Evolutionary conservation across 2,797 vertebrate genomes (phyloP), one percentile per base, ranked within the genome.

Genomic region (Coregonus sp.): DNA sequence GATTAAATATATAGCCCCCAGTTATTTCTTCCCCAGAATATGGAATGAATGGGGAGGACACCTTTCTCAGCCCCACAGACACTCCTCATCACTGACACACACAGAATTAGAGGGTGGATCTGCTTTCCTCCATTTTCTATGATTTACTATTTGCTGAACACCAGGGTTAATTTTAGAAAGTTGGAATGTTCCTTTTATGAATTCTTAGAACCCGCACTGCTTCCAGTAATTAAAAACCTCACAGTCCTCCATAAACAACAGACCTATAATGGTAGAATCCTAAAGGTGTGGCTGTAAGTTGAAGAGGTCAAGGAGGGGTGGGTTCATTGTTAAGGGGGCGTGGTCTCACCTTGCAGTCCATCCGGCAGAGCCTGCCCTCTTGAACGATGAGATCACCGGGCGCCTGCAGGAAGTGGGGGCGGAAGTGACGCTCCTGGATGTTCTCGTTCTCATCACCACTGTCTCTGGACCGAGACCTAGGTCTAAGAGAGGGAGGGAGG

Each of bases 361-460:
- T 99, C 78, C 98, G 93, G 84, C 98, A 99, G 2, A 99, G 95
- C 51, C 95, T 96, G 29, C 98, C 97, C 92, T 99, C 98, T 89
- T 99, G 98, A 25, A 98, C 96, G 12, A 97, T 98, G 89, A 99
- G 92, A 85, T 99, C 97, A 69, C 98, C 98, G 0, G 98, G 98
- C 0, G 98, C 98, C 93, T 99, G 98, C 90, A 99, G 92, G 94
- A 99, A 99, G 92, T 99, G 98, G 35, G 98, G 98, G 79, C 98
- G 96, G 94, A 99, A 99, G 94, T 99, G 98, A 74, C 98, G 96
- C 92, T 99, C 98, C 85, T 99, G 98, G 90, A 98, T 98, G 76
- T 97, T 97, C 80, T 99, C 98, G 6, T 96, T 97, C 90, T 99
- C 98, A 76, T 99, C 98, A 0, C 95, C 97, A 4, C 98, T 98